Percentiles rank a stretch among this genome's conserved stretches.
Conservation (phyloP, 2,797 vertebrate genomes). For the Phrynocephalus forsythii region DNA sequence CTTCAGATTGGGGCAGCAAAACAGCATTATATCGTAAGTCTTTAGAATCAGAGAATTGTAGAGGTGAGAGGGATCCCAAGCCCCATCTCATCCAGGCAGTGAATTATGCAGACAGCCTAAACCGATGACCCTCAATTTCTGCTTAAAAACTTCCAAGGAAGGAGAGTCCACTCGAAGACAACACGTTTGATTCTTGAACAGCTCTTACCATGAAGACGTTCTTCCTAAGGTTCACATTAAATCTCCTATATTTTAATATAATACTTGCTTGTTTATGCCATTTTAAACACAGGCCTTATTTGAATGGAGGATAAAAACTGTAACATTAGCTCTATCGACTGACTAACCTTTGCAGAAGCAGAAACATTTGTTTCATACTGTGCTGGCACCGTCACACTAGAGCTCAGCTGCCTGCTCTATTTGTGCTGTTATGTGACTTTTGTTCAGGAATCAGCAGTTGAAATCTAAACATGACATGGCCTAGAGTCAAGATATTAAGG, state of each 20-base stretch:
- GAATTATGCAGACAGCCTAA: too few relatives aligned
- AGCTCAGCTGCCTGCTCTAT: neutral
- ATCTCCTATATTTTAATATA: too few relatives aligned
- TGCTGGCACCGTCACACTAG: neutral
- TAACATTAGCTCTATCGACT: neutral
- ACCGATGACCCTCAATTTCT: too few relatives aligned
- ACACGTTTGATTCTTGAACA: too few relatives aligned
- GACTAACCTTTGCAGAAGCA: neutral
- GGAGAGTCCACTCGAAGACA: too few relatives aligned
- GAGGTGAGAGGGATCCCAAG: too few relatives aligned
- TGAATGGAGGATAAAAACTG: neutral
- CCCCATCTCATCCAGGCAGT: too few relatives aligned
- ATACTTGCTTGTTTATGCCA: neutral
- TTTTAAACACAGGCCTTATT: neutral
- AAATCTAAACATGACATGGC: neutral
- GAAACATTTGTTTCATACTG: neutral
- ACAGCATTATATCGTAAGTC: neutral
- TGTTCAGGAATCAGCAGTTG: neutral
- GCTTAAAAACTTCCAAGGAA: too few relatives aligned
- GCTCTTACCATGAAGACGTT: too few relatives aligned
- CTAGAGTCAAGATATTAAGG: too few relatives aligned
- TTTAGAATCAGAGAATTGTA: too few relatives aligned
- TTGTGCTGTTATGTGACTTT: neutral
- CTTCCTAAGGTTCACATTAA: too few relatives aligned
- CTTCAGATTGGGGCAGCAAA: neutral